Percentiles rank a stretch among this genome's conserved stretches.
Evolutionary conservation across 1,140 invertebrate species (phyloP).

Genomic region (Zaprionus vittiger): DNA sequence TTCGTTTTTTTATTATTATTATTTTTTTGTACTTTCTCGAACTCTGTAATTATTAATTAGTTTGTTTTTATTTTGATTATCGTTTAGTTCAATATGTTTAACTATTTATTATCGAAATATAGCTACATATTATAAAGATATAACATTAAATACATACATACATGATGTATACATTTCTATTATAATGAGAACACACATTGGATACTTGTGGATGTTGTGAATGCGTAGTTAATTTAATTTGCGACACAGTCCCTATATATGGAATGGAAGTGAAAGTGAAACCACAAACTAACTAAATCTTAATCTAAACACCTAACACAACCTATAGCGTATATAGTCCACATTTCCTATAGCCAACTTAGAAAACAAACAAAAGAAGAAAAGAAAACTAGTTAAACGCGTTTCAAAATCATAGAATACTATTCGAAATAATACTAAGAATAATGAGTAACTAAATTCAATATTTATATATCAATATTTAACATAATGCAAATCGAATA

Average conservation of each 20-base stretch:
- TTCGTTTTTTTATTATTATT: conserved; percentile 53
- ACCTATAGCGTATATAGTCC: conserved; percentile 73
- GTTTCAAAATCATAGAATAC: conserved; percentile 77
- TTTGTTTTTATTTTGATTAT: conserved; percentile 80
- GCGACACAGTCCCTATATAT: conserved; percentile 72
- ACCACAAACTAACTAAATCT: conserved; percentile 55
- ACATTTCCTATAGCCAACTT: conserved; percentile 76
- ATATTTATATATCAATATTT: conserved; percentile 7
- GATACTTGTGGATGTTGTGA: conserved; percentile 24
- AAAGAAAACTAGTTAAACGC: conserved; percentile 72
- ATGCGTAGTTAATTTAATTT: conserved; percentile 79
- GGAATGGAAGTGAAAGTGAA: conserved; percentile 60
- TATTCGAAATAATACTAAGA: conserved; percentile 32
- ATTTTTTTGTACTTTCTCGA: conserved; percentile 39
- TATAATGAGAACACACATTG: conserved; percentile 1
- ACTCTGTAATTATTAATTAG: conserved; percentile 70
- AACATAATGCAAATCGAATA: conserved; percentile 6
- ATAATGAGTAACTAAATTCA: conserved; percentile 25
- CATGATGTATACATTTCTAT: conserved; percentile 19
- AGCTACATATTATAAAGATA: conserved; percentile 58
- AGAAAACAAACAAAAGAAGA: neutral
- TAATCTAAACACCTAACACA: conserved; percentile 14
- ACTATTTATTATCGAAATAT: conserved; percentile 80
- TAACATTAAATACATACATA: conserved; percentile 46
- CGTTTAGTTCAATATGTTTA: conserved; percentile 81